These are phyloP conservation scores for Pomatorhinus ruficollis DNA, from an alignment of 2,113 vertebrate species.

Conservation along the genomic window DNA sequence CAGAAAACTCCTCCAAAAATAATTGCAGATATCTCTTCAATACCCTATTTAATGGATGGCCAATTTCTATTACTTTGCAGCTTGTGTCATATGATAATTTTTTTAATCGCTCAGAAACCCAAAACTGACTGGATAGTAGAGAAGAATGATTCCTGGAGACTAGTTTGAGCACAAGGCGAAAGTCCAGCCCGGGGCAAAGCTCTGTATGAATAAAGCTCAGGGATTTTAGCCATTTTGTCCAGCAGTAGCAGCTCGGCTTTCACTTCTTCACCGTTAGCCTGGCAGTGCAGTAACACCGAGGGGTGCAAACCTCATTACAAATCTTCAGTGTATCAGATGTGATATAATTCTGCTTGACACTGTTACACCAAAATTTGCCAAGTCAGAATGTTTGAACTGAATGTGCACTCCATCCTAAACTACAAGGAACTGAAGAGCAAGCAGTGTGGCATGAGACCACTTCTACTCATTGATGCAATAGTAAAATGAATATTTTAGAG, in stretches of 20 bases:
- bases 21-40: neutral
- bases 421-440: neutral
- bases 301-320: neutral
- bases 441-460: neutral
- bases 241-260: neutral
- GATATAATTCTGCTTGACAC: neutral
- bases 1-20: neutral
- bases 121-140: neutral
- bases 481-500: neutral
- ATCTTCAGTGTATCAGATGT: neutral
- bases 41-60: neutral
- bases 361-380: neutral
- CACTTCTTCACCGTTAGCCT: neutral
- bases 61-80: neutral
- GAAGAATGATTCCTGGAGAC: neutral
- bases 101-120: neutral
- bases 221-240: neutral
- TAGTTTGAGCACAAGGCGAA: neutral
- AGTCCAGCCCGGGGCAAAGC: neutral
- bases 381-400: neutral
- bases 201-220: neutral
- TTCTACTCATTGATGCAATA: neutral
- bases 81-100: neutral
- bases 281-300: neutral
- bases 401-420: neutral